Base-by-base conservation (phyloP, 2,888 invertebrate genomes). In the Erynnis tages region DNA sequence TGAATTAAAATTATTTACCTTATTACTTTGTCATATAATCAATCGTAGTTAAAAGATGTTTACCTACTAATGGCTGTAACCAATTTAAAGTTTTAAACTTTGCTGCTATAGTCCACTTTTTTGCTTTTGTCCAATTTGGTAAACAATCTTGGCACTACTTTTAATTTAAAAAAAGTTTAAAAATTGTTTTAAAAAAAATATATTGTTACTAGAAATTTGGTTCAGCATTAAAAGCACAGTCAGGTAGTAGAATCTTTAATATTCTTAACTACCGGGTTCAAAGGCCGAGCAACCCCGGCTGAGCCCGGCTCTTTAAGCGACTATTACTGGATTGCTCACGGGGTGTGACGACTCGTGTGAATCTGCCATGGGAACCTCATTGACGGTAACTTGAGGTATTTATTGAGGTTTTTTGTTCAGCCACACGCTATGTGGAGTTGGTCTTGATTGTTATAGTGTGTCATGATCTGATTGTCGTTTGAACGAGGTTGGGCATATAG, bases 271-370 rank as follows among this genome's bases (percentile, higher is more conserved):
- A 29, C 53, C 58, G 65, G 60, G 82, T 78, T 82, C 81, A 82
- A 81, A 77, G 78, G 75, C 75, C 79, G 78, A 63, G 69, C 73
- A 67, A 30, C 58, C 55, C 53, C 50, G 44, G 46, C 44, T n/a
- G 49, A 49, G 55, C n/a, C n/a, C n/a, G 58, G 47, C 48, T 45
- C 45, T 55, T 56, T 52, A 54, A 58, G 44, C 34, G 49, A 53
- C 55, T 48, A 54, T 54, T 48, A 47, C 48, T 45, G 48, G 47
- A 46, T 67, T 80, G 82, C 69, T 76, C 82, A 82, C 66, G 58
- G 79, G 78, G 79, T 82, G 83, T 85, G 82, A 85, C 85, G 82
- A 56, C 63, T 60, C 84, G 84, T 86, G 87, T 80, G 87, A 86
- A 87, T 65, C 54, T 54, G 56, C 76, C 82, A 82, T 87, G 86